Conservation (phyloP, 2,113 vertebrate genomes). For the Notechis scutatus region DNA sequence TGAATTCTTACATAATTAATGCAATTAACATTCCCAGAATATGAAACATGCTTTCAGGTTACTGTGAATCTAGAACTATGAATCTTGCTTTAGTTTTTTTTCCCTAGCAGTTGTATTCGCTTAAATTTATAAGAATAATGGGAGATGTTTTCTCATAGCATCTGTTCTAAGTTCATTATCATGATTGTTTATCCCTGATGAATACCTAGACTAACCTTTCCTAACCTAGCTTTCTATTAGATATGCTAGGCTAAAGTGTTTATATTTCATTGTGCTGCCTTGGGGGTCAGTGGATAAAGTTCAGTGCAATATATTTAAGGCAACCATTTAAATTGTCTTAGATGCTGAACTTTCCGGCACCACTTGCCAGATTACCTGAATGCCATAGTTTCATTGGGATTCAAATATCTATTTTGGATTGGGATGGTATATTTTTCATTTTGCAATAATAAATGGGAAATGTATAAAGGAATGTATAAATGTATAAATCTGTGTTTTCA, state of each 20-base stretch:
- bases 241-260: neutral
- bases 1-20: neutral
- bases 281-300: neutral
- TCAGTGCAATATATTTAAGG: neutral
- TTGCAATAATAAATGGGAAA: neutral
- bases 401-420: neutral
- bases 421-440: neutral
- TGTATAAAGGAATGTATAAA: neutral
- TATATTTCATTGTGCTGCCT: neutral
- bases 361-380: neutral
- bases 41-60: neutral
- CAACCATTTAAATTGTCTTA: neutral
- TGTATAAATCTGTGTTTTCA: neutral
- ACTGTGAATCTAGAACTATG: neutral
- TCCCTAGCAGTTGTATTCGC: neutral
- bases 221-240: neutral
- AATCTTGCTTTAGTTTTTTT: neutral
- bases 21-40: neutral
- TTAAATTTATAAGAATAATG: neutral
- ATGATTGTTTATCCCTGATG: neutral
- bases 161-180: neutral
- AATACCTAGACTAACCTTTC: neutral
- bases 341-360: neutral
- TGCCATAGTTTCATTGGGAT: neutral
- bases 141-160: neutral